phyloP scores from a whole-genome alignment of 1,140 invertebrate species.

The Calephelis nemesis region DNA sequence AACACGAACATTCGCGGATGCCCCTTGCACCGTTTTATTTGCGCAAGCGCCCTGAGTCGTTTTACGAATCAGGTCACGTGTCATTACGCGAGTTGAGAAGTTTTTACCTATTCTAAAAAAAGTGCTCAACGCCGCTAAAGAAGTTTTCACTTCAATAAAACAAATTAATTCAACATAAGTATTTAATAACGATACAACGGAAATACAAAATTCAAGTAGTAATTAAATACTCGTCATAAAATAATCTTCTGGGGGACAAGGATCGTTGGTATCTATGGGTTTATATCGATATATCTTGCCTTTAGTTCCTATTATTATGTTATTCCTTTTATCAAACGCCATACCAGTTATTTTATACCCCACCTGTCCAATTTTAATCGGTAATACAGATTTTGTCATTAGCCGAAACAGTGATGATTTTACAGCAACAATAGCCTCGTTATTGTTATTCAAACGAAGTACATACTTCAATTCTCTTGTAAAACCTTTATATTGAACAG shows the following conservation, averaged over 20 bases:
- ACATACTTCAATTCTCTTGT: slow-evolving; percentile 66
- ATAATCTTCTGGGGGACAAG: slow-evolving; percentile 65
- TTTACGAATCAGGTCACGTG: no score
- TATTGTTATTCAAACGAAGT: slow-evolving; percentile 55
- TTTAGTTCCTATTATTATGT: slow-evolving; percentile 68
- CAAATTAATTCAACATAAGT: not conserved
- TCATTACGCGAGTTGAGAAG: no score
- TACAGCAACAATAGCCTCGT: slow-evolving; percentile 64
- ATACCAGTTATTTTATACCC: slow-evolving; percentile 68
- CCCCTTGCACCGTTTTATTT: no score
- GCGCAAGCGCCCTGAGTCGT: no score
- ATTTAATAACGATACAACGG: slow-evolving; percentile 5
- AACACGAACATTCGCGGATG: no score
- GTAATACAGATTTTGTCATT: slow-evolving; percentile 54
- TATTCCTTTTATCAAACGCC: slow-evolving; percentile 62
- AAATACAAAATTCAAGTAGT: not conserved
- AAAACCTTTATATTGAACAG: slow-evolving; percentile 69
- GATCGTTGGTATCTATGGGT: slow-evolving; percentile 54
- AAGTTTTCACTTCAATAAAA: not conserved
- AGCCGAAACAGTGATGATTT: slow-evolving; percentile 60
- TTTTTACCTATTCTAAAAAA: no score
- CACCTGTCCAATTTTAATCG: slow-evolving; percentile 59
- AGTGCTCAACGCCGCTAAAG: no score
- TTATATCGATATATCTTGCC: slow-evolving; percentile 70
- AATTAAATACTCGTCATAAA: slow-evolving; percentile 62